These are phyloP conservation scores for Scaptomyza hsui DNA, from an alignment of 1,140 invertebrate genomes.

Conservation along the genomic window DNA sequence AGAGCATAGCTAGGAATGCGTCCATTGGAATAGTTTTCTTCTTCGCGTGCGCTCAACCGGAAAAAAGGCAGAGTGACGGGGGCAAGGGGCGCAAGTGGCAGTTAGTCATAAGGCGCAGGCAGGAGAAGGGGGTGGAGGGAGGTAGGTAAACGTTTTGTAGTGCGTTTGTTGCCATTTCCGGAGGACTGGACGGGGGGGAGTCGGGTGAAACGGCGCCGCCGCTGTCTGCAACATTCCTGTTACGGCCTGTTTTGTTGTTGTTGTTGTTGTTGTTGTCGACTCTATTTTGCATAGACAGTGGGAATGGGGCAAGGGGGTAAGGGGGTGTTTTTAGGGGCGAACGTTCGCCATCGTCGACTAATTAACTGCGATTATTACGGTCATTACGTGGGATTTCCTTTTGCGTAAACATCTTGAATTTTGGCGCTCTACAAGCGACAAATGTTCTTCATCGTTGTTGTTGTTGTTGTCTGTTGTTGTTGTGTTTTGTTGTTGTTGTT, in stretches of 20 bases:
- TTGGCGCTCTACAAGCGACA: constrained; percentile 66
- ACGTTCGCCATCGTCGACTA: constrained; percentile 78
- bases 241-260: constrained; percentile 33
- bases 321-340: constrained; percentile 50
- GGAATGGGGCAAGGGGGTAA: not conserved
- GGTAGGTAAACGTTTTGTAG: constrained; percentile 52
- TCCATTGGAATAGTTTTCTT: constrained; percentile 25
- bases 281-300: constrained; percentile 75
- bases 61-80: constrained; percentile 48
- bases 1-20: constrained; percentile 1
- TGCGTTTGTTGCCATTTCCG: constrained; percentile 80
- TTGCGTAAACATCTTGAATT: constrained; percentile 84
- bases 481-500: constrained; percentile 19
- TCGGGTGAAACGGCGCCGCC: constrained; percentile 36
- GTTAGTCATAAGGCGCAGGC: constrained; percentile 57
- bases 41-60: constrained; percentile 68
- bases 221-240: constrained; percentile 35
- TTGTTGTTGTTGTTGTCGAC: constrained; percentile 59
- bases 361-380: constrained; percentile 84
- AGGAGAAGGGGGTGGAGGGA: not conserved
- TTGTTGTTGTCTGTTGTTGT: constrained; percentile 32
- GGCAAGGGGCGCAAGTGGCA: constrained; percentile 13
- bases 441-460: no score
- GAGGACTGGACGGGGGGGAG: constrained; percentile 6
- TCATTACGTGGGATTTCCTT: constrained; percentile 84